Evolutionary conservation across 2,888 invertebrate genomes (phyloP).

Genomic region (Entomobrya proxima): DNA sequence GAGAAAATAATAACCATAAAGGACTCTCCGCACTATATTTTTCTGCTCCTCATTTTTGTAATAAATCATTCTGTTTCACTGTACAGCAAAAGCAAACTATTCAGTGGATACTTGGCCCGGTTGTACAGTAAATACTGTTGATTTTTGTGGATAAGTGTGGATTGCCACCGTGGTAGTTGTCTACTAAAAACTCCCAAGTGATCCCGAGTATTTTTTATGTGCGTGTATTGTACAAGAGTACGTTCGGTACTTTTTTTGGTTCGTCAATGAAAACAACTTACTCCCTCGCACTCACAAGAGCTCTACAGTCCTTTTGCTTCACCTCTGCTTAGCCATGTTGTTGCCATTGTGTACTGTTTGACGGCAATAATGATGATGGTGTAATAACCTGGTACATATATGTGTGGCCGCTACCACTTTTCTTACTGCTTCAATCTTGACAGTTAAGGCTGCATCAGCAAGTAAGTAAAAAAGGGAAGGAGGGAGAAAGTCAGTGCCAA

Average conservation of each 20-base stretch:
- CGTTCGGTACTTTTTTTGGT: too few species aligned
- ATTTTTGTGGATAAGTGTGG: too few species aligned
- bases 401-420: not conserved
- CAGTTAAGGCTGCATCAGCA: slow-evolving; percentile 55
- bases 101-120: not conserved
- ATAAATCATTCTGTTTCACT: not conserved
- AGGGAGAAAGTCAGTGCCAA: slow-evolving; percentile 40
- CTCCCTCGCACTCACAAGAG: too few species aligned
- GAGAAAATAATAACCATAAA: not conserved
- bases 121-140: too few species aligned
- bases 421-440: slow-evolving; percentile 42
- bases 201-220: too few species aligned
- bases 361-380: not conserved
- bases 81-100: not conserved
- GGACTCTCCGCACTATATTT: not conserved
- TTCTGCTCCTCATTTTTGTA: not conserved
- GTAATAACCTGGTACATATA: slow-evolving; percentile 5
- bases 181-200: too few species aligned
- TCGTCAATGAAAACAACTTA: too few species aligned
- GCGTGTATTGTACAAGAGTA: too few species aligned
- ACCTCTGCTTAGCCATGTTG: slow-evolving; percentile 10
- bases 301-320: not conserved
- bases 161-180: too few species aligned
- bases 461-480: slow-evolving; percentile 37
- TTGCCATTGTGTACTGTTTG: not conserved